Conservation (phyloP, 2,113 vertebrate species). For the Ciconia boyciana region DNA sequence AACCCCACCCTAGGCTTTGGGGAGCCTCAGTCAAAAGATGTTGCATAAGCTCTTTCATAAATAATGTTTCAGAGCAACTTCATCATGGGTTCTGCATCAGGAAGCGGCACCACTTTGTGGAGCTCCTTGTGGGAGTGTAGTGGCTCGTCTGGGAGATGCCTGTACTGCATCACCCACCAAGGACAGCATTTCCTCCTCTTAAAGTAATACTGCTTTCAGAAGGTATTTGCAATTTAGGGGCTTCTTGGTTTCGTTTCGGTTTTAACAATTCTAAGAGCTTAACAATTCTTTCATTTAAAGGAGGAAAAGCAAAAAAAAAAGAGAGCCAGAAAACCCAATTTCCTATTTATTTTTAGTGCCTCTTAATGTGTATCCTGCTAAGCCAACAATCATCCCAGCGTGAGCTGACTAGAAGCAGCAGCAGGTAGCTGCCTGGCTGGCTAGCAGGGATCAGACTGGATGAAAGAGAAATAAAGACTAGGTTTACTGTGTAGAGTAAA, state of each 20-base stretch:
- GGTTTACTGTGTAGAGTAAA: background rate
- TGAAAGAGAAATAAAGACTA: background rate
- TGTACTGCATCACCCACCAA: background rate
- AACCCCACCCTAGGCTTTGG: background rate
- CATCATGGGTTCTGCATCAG: fast-evolving
- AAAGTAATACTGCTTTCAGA: background rate
- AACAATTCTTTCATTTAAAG: conserved; percentile 17
- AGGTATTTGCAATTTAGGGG: background rate
- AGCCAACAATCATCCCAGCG: conserved; percentile 30
- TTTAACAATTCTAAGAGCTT: background rate
- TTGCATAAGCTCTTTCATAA: too few relatives aligned
- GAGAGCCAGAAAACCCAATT: background rate
- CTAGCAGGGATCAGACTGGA: background rate
- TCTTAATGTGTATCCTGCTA: conserved; percentile 31
- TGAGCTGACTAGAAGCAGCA: conserved; percentile 34
- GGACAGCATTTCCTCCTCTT: background rate
- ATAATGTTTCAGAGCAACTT: background rate
- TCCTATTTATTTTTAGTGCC: conserved; percentile 50
- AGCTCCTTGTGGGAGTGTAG: background rate
- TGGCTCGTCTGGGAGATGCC: background rate
- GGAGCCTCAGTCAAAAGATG: background rate
- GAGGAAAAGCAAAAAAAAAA: background rate
- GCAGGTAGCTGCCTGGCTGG: conserved; percentile 23
- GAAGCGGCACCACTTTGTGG: background rate
- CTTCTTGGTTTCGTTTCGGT: background rate